phyloP scores from a whole-genome alignment of 2,113 vertebrate species.

The Gambusia affinis region DNA sequence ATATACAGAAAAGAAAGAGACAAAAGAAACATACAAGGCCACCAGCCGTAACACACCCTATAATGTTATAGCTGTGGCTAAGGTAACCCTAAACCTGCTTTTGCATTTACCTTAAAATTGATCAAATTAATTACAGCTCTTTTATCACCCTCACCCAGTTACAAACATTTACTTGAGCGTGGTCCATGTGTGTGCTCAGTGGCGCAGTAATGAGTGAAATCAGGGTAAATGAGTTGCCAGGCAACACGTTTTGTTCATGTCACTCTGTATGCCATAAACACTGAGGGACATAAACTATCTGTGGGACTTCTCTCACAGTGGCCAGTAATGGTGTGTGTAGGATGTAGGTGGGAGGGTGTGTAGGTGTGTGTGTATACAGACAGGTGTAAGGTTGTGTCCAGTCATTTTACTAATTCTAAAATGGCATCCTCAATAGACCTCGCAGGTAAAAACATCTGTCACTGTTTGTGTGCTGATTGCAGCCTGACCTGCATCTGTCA shows the following conservation, averaged over 20 bases:
- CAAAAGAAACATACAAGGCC: too few species aligned
- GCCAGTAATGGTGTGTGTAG: neutral
- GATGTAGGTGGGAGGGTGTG: too few species aligned
- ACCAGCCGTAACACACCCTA: too few species aligned
- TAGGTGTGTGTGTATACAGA: neutral
- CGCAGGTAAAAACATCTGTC: constrained; percentile 51
- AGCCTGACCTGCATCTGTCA: constrained; percentile 56
- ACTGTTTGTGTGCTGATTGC: constrained; percentile 56
- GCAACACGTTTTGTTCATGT: constrained; percentile 15
- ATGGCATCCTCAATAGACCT: constrained; percentile 50
- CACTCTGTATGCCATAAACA: neutral
- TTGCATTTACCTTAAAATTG: neutral
- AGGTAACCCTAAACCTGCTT: neutral
- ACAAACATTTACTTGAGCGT: neutral
- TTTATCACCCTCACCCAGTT: neutral
- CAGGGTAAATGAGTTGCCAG: constrained; percentile 26
- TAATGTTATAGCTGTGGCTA: neutral
- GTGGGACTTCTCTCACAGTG: neutral
- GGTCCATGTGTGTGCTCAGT: constrained; percentile 7
- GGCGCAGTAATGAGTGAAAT: constrained; percentile 17
- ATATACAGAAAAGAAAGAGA: too few species aligned
- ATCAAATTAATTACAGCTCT: neutral
- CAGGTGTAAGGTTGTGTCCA: neutral
- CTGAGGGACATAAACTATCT: neutral
- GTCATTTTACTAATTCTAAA: constrained; percentile 33